Conservation (phyloP, 2,797 vertebrate species). For the Bryconaethiops microstoma region DNA sequence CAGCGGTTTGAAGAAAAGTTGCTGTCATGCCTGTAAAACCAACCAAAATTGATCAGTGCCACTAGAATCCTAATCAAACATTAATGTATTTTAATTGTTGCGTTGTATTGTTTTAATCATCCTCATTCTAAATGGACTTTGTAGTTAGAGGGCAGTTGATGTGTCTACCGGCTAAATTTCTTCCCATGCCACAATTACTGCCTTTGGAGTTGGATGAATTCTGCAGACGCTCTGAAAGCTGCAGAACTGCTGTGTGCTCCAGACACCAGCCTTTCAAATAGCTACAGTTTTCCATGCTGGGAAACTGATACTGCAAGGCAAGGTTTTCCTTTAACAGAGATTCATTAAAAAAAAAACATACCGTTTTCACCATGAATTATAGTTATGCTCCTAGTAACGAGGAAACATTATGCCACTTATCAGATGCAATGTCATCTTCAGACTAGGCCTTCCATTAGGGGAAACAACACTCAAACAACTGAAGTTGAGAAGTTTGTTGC, state of each 20-base stretch:
- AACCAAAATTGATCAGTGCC: slow-evolving; percentile 2
- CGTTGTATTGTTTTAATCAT: neutral
- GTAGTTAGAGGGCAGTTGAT: slow-evolving; percentile 25
- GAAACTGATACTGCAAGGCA: slow-evolving; percentile 16
- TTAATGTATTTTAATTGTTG: slow-evolving; percentile 9
- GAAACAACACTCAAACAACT: neutral
- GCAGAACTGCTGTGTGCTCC: slow-evolving; percentile 15
- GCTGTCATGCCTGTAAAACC: slow-evolving; percentile 2
- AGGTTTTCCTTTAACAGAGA: slow-evolving; percentile 10
- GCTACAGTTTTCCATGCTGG: slow-evolving; percentile 29
- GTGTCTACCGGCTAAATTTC: slow-evolving; percentile 26
- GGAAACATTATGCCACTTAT: neutral
- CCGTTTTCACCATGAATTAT: neutral
- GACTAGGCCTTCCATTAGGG: neutral
- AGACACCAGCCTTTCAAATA: slow-evolving; percentile 36
- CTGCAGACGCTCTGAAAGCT: slow-evolving; percentile 1
- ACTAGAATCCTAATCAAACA: slow-evolving; percentile 6
- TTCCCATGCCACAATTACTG: slow-evolving; percentile 12
- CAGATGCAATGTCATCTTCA: neutral
- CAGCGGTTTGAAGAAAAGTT: slow-evolving; percentile 45
- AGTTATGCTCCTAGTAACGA: neutral
- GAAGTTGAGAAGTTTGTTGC: slow-evolving; percentile 1
- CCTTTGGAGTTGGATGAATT: slow-evolving; percentile 23
- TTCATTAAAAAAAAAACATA: slow-evolving; percentile 2
- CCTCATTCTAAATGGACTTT: slow-evolving; percentile 28